phyloP scores from a whole-genome alignment of 2,888 invertebrate genomes.

The Andrena minutula region DNA sequence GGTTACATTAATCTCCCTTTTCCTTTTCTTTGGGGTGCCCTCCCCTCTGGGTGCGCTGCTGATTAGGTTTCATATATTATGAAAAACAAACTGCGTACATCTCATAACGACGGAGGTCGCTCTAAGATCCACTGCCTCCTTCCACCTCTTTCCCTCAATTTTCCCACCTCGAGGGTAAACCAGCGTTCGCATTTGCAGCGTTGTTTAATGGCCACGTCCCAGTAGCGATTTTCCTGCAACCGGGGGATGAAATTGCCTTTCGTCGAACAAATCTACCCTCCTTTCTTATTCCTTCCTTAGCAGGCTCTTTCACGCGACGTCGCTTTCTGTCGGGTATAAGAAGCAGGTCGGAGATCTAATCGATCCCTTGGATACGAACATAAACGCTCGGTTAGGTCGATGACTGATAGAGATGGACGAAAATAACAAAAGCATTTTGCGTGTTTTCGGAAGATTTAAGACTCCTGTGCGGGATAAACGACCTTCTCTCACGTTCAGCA shows the following conservation, averaged over 20 bases:
- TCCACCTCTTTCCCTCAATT: no score
- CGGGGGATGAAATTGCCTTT: constrained; percentile 10
- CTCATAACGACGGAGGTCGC: no score
- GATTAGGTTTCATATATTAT: no score
- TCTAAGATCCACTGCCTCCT: no score
- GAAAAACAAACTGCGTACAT: no score
- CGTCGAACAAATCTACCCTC: background rate
- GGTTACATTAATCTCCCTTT: no score
- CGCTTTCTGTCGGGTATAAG: constrained; percentile 33
- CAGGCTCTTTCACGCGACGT: background rate
- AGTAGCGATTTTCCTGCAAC: background rate
- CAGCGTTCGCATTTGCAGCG: no score
- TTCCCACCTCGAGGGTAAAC: no score
- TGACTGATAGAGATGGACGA: constrained; percentile 41
- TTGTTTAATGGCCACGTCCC: no score
- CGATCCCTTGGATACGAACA: constrained; percentile 61
- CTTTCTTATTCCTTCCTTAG: background rate
- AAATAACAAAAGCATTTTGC: constrained; percentile 11
- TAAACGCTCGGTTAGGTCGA: constrained; percentile 77
- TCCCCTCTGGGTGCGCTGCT: no score
- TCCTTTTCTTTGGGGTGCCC: no score
- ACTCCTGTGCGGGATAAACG: background rate
- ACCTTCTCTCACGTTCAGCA: background rate
- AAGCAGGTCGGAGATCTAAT: constrained; percentile 49
- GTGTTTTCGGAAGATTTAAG: background rate